Base-by-base conservation (phyloP, 2,888 invertebrate species). In the Altica lythri region DNA sequence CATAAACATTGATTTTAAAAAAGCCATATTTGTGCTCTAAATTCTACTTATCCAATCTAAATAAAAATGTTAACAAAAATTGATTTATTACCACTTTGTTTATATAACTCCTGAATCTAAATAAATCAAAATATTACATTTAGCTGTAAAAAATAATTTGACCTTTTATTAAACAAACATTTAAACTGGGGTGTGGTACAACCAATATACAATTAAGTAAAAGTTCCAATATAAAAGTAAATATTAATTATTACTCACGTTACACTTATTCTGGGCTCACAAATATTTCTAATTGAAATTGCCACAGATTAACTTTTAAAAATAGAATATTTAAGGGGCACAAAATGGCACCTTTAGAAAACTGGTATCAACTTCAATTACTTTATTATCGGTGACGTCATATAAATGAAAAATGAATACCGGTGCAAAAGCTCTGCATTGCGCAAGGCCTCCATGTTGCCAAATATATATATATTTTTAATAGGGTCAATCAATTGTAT, bases 311-410 rank as follows among this genome's bases (percentile, higher is more conserved):
- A n/a, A n/a, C n/a, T n/a, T n/a, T n/a, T n/a, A n/a, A n/a, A n/a
- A n/a, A n/a, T n/a, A n/a, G n/a, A n/a, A n/a, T n/a, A n/a, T n/a
- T n/a, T n/a, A n/a, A n/a, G 14, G 16, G 34, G 14, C 53, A 29
- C 53, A 53, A 46, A 53, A 53, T 40, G 42, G 49, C 49, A 49
- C 30, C 49, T 40, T 16, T 30, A 16, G n/a, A 12, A 43, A n/a
- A 6, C 29, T 12, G n/a, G n/a, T n/a, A 48, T 40, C 40, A 38
- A 48, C 29, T 42, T 50, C 32, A n/a, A 16, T 43, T 43, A 46
- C 14, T 43, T 40, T 38, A 32, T 45, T 46, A 43, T 48, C 53
- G 53, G 43, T 53, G 47, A 48, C 53, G 48, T 53, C 53, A 53
- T 34, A 47, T n/a, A n/a, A n/a, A n/a, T n/a, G n/a, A n/a, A n/a